Conservation (phyloP, 2,113 vertebrate genomes). For the Paraplagusia blochii region DNA sequence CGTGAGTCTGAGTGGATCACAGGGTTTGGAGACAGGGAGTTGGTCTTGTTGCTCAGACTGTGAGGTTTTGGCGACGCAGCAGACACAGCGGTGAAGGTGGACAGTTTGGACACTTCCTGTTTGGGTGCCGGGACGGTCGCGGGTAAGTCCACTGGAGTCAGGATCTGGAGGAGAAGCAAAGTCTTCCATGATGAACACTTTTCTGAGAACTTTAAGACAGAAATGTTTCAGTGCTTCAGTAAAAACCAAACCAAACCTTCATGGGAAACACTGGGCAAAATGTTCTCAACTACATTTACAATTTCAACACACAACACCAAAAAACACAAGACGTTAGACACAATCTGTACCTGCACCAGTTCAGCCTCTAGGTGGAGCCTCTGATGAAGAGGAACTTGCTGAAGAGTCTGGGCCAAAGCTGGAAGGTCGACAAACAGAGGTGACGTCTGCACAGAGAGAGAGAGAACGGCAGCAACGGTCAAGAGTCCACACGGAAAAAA, state of each 20-base stretch:
- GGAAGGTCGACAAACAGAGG: conserved; percentile 80
- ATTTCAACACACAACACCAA: too few relatives aligned
- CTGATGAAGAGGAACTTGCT: conserved; percentile 83
- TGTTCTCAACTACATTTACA: too few relatives aligned
- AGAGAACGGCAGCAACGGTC: neutral
- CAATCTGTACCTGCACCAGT: conserved; percentile 75
- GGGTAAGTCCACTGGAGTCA: conserved; percentile 82
- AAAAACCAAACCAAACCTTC: too few relatives aligned
- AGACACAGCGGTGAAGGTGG: conserved; percentile 50
- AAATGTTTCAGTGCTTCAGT: too few relatives aligned
- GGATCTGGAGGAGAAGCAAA: conserved; percentile 62
- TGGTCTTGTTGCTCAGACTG: neutral
- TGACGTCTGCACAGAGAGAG: conserved; percentile 68
- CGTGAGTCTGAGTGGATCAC: conserved; percentile 1
- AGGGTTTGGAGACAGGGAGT: conserved; percentile 4
- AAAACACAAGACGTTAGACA: too few relatives aligned
- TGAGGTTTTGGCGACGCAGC: neutral
- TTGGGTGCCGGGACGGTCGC: conserved; percentile 65
- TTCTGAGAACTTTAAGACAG: too few relatives aligned
- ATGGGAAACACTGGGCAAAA: too few relatives aligned
- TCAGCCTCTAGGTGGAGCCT: conserved; percentile 84
- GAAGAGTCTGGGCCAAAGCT: conserved; percentile 79
- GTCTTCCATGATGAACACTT: neutral
- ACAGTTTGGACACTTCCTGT: conserved; percentile 49
- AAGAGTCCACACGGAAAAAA: too few relatives aligned